Percentiles rank a stretch among this genome's conserved stretches.
Evolutionary conservation across 2,113 vertebrate species (phyloP).

Genomic region (Eulemur macaco): DNA sequence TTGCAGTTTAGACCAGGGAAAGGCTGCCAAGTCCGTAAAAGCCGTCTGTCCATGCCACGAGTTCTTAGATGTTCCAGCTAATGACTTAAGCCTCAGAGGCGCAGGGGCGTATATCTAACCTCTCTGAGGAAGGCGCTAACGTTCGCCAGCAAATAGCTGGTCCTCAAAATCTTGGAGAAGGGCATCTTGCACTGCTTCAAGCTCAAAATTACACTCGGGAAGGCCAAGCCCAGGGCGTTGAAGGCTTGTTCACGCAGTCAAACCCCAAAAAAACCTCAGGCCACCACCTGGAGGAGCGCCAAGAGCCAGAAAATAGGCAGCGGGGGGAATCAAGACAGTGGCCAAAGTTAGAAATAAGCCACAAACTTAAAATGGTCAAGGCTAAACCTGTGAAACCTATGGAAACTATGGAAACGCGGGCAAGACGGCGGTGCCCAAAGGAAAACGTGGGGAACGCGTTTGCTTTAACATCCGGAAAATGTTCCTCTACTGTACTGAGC

Average conservation of each 20-base stretch:
- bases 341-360: background rate
- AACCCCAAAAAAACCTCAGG: background rate
- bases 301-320: background rate
- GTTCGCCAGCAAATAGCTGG: background rate
- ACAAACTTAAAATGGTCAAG: too few relatives aligned
- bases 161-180: background rate
- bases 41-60: background rate
- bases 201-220: background rate
- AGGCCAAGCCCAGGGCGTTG: background rate
- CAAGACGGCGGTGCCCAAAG: background rate
- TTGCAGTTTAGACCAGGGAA: background rate
- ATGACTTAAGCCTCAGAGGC: background rate
- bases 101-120: rapidly evolving
- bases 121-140: background rate
- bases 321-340: background rate
- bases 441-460: background rate
- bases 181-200: background rate
- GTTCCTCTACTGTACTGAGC: background rate
- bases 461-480: background rate
- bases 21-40: background rate
- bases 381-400: background rate
- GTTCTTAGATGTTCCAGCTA: background rate
- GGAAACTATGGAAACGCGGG: background rate
- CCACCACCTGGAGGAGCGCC: too few relatives aligned
- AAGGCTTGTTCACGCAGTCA: background rate